Evolutionary conservation across 2,888 invertebrate genomes (phyloP).

Genomic region (Polia nebulosa): DNA sequence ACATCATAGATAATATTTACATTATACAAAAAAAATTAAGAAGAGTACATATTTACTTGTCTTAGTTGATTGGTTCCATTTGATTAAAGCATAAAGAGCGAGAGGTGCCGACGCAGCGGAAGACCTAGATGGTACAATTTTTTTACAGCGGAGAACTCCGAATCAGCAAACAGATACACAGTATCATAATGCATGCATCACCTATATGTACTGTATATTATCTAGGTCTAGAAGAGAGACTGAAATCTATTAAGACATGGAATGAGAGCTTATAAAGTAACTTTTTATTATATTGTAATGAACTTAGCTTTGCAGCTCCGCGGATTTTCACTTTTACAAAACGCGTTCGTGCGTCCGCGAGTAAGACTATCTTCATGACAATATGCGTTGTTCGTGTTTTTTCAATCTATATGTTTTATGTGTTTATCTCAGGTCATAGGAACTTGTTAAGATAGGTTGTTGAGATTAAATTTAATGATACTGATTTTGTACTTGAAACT

Average conservation of each 20-base stretch:
- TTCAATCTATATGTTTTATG: constrained; percentile 28
- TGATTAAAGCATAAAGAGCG: constrained; percentile 28
- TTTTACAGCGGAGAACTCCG: not conserved
- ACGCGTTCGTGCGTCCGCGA: constrained; percentile 22
- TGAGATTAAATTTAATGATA: not conserved
- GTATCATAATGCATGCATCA: constrained; percentile 20
- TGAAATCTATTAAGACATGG: constrained; percentile 14
- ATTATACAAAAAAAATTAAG: constrained; percentile 14
- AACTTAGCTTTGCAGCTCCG: constrained; percentile 33
- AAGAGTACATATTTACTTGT: constrained; percentile 18
- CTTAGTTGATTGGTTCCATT: constrained; percentile 15
- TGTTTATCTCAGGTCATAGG: constrained; percentile 9
- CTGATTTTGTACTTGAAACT: not conserved
- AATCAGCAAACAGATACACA: not conserved
- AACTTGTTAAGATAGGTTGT: constrained; percentile 1
- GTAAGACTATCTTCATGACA: constrained; percentile 28
- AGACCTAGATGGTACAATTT: not conserved
- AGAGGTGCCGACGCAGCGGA: not conserved
- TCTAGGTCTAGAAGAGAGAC: constrained; percentile 13
- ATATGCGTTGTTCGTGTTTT: constrained; percentile 7
- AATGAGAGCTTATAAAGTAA: constrained; percentile 29
- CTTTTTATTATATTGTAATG: constrained; percentile 22
- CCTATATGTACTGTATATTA: not conserved
- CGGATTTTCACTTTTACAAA: constrained; percentile 40
- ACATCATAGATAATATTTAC: constrained; percentile 33